Evolutionary conservation across 2,888 invertebrate genomes (phyloP).

Genomic region (Eueremaeus valkanovi): DNA sequence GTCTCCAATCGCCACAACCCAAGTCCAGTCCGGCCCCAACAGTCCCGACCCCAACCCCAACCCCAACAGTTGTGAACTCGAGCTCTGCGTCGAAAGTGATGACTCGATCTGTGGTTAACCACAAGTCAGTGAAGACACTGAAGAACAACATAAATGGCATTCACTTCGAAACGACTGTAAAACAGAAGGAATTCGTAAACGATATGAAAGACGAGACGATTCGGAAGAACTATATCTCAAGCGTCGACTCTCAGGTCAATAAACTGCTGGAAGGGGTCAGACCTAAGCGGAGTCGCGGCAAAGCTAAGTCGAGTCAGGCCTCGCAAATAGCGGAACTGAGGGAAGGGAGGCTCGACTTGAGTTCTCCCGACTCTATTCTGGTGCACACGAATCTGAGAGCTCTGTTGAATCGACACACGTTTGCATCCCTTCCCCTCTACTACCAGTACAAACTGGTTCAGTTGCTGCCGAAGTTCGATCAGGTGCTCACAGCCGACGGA

Average conservation of each 20-base stretch:
- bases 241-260: slow-evolving; percentile 37
- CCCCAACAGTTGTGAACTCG: too few species aligned
- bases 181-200: slow-evolving; percentile 17
- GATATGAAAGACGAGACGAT: slow-evolving; percentile 24
- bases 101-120: too few species aligned
- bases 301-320: slow-evolving; percentile 17
- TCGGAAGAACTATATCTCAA: slow-evolving; percentile 28
- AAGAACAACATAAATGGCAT: too few species aligned
- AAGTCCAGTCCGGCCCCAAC: too few species aligned
- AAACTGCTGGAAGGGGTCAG: slow-evolving; percentile 38
- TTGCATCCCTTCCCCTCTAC: slow-evolving; percentile 74
- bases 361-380: slow-evolving; percentile 91
- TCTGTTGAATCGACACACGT: slow-evolving; percentile 83
- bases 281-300: slow-evolving; percentile 20
- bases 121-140: too few species aligned
- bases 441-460: slow-evolving; percentile 91
- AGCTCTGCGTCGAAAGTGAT: too few species aligned
- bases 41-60: too few species aligned
- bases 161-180: too few species aligned
- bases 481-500: slow-evolving; percentile 54
- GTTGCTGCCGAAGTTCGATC: slow-evolving; percentile 84
- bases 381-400: slow-evolving; percentile 80
- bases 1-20: neutral
- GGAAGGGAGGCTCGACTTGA: slow-evolving; percentile 65
- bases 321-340: slow-evolving; percentile 25